Evolutionary conservation across 2,113 vertebrate species (phyloP), one percentile per base, ranked within the genome.

Genomic region (Catagonus wagneri): DNA sequence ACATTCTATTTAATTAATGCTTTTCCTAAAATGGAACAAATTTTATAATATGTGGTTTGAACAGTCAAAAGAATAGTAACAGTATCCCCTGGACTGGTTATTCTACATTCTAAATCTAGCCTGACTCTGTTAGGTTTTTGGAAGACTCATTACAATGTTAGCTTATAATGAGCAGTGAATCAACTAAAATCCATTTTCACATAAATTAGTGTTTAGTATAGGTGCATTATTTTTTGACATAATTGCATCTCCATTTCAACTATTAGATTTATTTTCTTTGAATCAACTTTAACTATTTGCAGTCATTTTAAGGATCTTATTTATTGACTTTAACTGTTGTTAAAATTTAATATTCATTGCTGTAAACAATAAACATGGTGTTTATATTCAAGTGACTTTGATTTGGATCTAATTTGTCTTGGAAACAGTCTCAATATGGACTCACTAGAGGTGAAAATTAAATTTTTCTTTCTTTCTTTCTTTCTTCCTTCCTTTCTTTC

Each of bases 181-280:
- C 68, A 93, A 72, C 65, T 93, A 69, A 95, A 91, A 94, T 86
- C 17, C 27, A 93, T 95, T 96, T 90, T 91, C 80, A 90, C 52
- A 83, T 93, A 89, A 81, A 69, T 83, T 91, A 58, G 63, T 74
- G 1, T 63, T 89, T 16, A 36, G 17, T 78, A 29, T 88, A 89
- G 72, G 8, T 83, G 16, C 63, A 69, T 83, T 94, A 89, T 90
- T 95, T 96, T 72, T 94, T 93, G 75, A 85, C 50, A 93, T 96
- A 96, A 85, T 39, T 72, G 11, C 4, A 61, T 29, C 19, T 92
- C 60, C 22, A 2, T 85, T 89, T 96, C 94, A 91, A 76, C 19
- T 93, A 69, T 61, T 80, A 80, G 56, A 76, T 81, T 93, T 76
- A 66, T 92, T 92, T 19, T 81, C 68, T 71, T 56, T 89, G 34